These are phyloP conservation scores for Indri indri DNA, from an alignment of 2,113 vertebrate species.

Conservation along the genomic window DNA sequence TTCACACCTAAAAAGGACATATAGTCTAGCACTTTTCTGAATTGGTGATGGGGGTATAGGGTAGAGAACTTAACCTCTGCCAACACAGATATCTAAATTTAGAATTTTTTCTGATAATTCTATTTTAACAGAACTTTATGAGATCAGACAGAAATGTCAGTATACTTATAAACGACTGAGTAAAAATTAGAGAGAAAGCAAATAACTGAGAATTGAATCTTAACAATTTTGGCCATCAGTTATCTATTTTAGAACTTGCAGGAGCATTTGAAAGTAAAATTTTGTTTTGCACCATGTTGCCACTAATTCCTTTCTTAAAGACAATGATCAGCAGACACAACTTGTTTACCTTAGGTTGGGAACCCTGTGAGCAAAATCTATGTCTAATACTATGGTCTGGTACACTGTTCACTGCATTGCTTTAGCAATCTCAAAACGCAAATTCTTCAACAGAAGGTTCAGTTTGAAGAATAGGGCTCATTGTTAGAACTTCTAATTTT, in stretches of 20 bases:
- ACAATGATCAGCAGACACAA: not conserved
- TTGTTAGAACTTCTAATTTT: not conserved
- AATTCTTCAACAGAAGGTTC: not conserved
- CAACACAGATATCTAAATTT: not conserved
- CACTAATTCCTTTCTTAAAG: conserved; percentile 9
- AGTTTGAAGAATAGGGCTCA: not conserved
- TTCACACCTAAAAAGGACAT: conserved; percentile 35
- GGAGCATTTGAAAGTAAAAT: not conserved
- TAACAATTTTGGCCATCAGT: not conserved
- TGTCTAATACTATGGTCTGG: not conserved
- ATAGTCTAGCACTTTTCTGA: conserved; percentile 21
- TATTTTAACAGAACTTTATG: conserved; percentile 15
- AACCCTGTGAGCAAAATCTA: not conserved
- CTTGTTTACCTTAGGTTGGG: not conserved
- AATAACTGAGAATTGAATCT: not conserved
- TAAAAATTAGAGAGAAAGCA: not conserved
- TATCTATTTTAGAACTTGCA: not conserved
- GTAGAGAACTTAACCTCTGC: not conserved
- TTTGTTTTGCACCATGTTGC: not conserved
- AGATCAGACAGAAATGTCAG: not conserved
- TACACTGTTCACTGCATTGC: not conserved
- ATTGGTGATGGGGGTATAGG: not conserved
- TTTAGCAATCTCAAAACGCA: not conserved
- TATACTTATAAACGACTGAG: not conserved
- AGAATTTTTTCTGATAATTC: not conserved